Percentiles rank a stretch among this genome's conserved stretches.
These are phyloP conservation scores for Plectrocnemia conspersa DNA, from an alignment of 1,140 invertebrate species.

Conservation along the genomic window DNA sequence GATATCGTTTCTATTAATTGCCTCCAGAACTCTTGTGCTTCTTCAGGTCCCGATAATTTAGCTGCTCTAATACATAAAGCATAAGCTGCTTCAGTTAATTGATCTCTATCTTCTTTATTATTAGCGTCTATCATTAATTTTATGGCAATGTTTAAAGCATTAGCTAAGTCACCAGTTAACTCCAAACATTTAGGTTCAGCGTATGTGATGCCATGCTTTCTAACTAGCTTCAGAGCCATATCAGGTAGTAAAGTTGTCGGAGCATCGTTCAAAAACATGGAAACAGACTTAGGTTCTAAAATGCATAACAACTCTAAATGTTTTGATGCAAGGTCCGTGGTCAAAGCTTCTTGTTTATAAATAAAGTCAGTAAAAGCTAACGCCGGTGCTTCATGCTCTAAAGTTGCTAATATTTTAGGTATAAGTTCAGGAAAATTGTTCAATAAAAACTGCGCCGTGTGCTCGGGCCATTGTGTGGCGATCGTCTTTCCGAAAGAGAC, in stretches of 20 bases:
- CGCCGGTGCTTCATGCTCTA: slow-evolving; percentile 35
- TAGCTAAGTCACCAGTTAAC: slow-evolving; percentile 26
- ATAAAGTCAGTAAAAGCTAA: slow-evolving; percentile 41
- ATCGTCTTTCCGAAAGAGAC: slow-evolving; percentile 30
- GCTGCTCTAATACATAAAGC: slow-evolving; percentile 28
- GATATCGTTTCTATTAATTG: slow-evolving; percentile 30
- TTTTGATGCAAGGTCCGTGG: slow-evolving; percentile 39
- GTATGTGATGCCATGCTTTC: slow-evolving; percentile 37
- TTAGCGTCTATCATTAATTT: slow-evolving; percentile 24
- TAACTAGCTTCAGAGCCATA: slow-evolving; percentile 40
- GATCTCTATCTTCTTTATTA: slow-evolving; percentile 24
- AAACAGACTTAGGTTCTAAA: slow-evolving; percentile 37
- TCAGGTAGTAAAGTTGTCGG: slow-evolving; percentile 42
- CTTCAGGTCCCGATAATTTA: slow-evolving; percentile 27
- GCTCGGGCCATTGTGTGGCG: slow-evolving; percentile 38
- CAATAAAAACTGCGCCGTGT: slow-evolving; percentile 39
- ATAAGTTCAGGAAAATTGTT: slow-evolving; percentile 37
- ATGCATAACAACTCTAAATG: slow-evolving; percentile 42
- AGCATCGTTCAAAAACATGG: slow-evolving; percentile 39
- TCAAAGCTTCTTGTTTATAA: slow-evolving; percentile 39
- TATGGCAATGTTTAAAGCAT: slow-evolving; percentile 26
- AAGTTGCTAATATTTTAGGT: slow-evolving; percentile 31
- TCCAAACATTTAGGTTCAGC: slow-evolving; percentile 46
- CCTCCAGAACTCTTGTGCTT: slow-evolving; percentile 30
- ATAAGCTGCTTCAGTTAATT: slow-evolving; percentile 28